Percentiles rank a stretch among this genome's conserved stretches.
phyloP scores from a whole-genome alignment of 2,113 vertebrate genomes.

The Toxotes chatareus region DNA sequence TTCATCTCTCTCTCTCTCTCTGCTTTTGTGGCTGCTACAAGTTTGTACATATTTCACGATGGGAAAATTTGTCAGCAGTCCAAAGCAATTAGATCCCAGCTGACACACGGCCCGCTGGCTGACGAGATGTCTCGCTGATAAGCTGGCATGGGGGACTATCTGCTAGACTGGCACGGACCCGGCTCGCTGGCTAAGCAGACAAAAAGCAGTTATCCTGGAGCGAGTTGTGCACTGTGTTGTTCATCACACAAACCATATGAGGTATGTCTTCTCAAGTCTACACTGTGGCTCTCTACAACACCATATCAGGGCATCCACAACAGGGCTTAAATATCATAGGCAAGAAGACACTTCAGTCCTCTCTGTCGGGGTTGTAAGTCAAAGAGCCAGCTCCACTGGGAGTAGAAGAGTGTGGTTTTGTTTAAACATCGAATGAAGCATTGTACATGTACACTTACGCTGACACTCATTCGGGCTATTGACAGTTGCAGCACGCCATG shows the following conservation, averaged over 20 bases:
- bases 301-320: slow-evolving; percentile 79
- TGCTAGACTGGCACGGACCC: slow-evolving; percentile 1
- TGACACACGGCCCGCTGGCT: slow-evolving; percentile 48
- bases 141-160: slow-evolving; percentile 35
- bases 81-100: slow-evolving; percentile 65
- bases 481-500: slow-evolving; percentile 87
- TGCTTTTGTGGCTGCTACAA: slow-evolving; percentile 41
- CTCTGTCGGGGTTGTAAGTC: slow-evolving; percentile 45
- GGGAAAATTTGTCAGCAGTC: slow-evolving; percentile 60
- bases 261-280: slow-evolving; percentile 65
- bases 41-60: slow-evolving; percentile 51
- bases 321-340: slow-evolving; percentile 58
- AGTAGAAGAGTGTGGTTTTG: slow-evolving; percentile 21
- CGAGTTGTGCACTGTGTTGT: slow-evolving; percentile 32
- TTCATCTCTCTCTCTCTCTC: slow-evolving; percentile 13
- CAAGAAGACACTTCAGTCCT: slow-evolving; percentile 60
- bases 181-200: slow-evolving; percentile 16
- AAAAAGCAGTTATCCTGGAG: slow-evolving; percentile 48
- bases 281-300: slow-evolving; percentile 56
- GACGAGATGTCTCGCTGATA: slow-evolving; percentile 28
- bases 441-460: slow-evolving; percentile 82
- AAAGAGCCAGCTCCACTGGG: slow-evolving; percentile 32
- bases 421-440: slow-evolving; percentile 25
- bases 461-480: slow-evolving; percentile 87
- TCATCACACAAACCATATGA: slow-evolving; percentile 64